Percentiles rank a stretch among this genome's conserved stretches.
phyloP scores from a whole-genome alignment of 92 coral and sea anemone species.

The Umimayanthus chanpuru region DNA sequence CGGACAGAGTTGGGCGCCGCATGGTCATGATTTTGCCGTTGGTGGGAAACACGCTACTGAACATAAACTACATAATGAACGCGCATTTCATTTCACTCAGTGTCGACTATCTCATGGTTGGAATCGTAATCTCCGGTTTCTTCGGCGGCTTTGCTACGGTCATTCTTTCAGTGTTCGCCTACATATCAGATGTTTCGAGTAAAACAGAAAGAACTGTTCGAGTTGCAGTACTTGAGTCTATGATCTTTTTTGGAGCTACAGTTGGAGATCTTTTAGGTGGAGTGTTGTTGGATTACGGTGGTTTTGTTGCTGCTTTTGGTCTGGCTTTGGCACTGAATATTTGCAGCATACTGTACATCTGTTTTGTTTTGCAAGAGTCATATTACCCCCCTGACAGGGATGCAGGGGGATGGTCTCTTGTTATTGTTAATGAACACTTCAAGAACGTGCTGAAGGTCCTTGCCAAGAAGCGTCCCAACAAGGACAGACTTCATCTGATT shows the following conservation, averaged over 20 bases:
- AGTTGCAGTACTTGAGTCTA: constrained; percentile 86
- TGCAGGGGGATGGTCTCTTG: constrained; percentile 50
- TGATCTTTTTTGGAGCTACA: constrained; percentile 88
- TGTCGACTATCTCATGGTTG: constrained; percentile 77
- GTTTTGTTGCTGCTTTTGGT: constrained; percentile 85
- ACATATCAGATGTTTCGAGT: constrained; percentile 88
- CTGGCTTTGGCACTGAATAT: constrained; percentile 63
- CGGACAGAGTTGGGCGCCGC: constrained; percentile 90
- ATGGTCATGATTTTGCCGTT: constrained; percentile 73
- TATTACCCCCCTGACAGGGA: constrained; percentile 58
- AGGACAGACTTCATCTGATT: constrained; percentile 61
- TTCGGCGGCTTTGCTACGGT: constrained; percentile 91
- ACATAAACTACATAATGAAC: constrained; percentile 71
- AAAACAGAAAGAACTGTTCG: constrained; percentile 76
- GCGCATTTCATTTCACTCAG: constrained; percentile 66
- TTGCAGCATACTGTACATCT: constrained; percentile 58
- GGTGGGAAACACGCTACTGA: constrained; percentile 68
- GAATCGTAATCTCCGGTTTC: constrained; percentile 70
- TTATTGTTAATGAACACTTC: constrained; percentile 66
- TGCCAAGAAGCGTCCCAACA: constrained; percentile 60
- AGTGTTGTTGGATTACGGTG: constrained; percentile 66
- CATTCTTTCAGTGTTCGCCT: constrained; percentile 82
- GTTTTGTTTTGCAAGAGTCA: constrained; percentile 72
- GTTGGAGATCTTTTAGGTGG: constrained; percentile 80
- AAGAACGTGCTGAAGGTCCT: constrained; percentile 60